Evolutionary conservation across 2,888 invertebrate species (phyloP).

Genomic region (Operophtera brumata): DNA sequence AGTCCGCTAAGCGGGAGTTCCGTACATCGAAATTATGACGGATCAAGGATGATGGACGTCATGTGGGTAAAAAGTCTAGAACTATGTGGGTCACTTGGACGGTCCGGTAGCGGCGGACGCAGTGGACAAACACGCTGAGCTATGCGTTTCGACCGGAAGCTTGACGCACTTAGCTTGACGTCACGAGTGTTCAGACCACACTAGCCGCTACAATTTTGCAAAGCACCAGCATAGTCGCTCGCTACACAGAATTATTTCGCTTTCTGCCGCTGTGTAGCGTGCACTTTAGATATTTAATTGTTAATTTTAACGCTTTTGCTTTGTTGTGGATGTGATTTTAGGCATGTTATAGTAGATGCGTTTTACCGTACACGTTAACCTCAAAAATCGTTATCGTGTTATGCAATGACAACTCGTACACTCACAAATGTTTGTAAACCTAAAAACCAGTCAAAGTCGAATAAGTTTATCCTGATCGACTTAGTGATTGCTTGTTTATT

Average conservation of each 20-base stretch:
- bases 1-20: too few relatives aligned
- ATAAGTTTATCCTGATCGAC: too few relatives aligned
- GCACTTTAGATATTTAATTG: neutral
- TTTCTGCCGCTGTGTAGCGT: neutral
- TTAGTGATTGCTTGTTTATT: too few relatives aligned
- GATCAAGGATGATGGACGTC: too few relatives aligned
- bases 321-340: conserved; percentile 7
- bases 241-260: conserved; percentile 1
- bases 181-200: conserved; percentile 40
- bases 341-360: neutral
- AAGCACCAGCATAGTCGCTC: conserved; percentile 32
- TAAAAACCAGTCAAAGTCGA: too few relatives aligned
- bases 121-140: too few relatives aligned
- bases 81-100: too few relatives aligned
- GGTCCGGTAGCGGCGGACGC: too few relatives aligned
- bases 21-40: too few relatives aligned
- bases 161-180: conserved; percentile 14
- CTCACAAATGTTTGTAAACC: too few relatives aligned
- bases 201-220: conserved; percentile 49
- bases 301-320: conserved; percentile 12
- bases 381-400: neutral
- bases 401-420: neutral
- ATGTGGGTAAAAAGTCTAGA: too few relatives aligned
- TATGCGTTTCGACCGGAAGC: neutral
- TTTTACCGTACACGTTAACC: neutral